Percentiles rank a stretch among this genome's conserved stretches.
Conservation (phyloP, 1,140 invertebrate species). For the Cherax quadricarinatus region DNA sequence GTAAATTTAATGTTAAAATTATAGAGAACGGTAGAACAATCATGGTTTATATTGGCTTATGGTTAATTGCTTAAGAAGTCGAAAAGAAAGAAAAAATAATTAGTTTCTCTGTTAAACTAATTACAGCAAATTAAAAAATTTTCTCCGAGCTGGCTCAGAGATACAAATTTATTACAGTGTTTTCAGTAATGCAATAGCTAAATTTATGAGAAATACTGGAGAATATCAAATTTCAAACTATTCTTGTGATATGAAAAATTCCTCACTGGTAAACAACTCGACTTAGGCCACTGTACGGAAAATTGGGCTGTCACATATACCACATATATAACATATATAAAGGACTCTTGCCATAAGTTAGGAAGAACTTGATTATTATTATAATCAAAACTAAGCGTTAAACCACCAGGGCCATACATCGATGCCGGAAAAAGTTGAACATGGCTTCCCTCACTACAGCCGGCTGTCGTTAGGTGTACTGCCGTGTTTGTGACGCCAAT, state of each 20-base stretch:
- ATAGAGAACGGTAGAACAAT: background rate
- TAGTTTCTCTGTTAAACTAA: background rate
- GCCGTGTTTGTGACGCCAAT: background rate
- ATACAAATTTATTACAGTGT: background rate
- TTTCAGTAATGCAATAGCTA: too few relatives aligned
- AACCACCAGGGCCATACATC: too few relatives aligned
- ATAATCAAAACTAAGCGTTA: too few relatives aligned
- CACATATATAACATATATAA: too few relatives aligned
- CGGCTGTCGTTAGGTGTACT: background rate
- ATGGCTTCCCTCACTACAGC: background rate
- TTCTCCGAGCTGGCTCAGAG: slow-evolving; percentile 58
- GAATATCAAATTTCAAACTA: too few relatives aligned
- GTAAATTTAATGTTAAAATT: background rate
- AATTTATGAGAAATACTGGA: too few relatives aligned
- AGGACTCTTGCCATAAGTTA: background rate
- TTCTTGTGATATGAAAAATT: too few relatives aligned
- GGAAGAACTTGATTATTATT: background rate
- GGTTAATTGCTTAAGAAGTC: background rate
- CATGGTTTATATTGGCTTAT: background rate
- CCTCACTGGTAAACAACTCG: too few relatives aligned
- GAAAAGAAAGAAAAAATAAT: too few relatives aligned
- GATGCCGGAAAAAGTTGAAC: background rate
- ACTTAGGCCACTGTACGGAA: too few relatives aligned
- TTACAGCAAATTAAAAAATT: background rate
- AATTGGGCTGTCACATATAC: too few relatives aligned